Evolutionary conservation across 2,888 invertebrate species (phyloP).

Genomic region (Trissonchulus sp.): DNA sequence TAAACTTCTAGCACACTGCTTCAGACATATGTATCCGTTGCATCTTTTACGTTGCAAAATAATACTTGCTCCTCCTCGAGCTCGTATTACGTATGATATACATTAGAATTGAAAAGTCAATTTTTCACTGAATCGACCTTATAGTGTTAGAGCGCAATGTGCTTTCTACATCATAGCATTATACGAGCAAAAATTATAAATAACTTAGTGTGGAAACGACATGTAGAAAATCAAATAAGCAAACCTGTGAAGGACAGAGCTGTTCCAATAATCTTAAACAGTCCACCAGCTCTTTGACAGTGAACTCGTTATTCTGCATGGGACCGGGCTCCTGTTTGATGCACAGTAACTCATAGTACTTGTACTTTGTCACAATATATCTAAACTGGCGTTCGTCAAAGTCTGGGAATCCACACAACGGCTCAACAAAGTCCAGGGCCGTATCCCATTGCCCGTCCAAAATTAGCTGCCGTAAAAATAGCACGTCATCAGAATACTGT

Average conservation of each 20-base stretch:
- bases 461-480: conserved; percentile 86
- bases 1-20: too few species aligned
- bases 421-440: conserved; percentile 89
- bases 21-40: too few species aligned
- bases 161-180: too few species aligned
- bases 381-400: conserved; percentile 62
- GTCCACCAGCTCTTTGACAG: conserved; percentile 87
- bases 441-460: conserved; percentile 98
- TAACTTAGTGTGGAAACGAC: too few species aligned
- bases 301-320: conserved; percentile 70
- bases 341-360: conserved; percentile 80
- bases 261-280: conserved; percentile 81
- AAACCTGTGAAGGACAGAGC: conserved; percentile 66
- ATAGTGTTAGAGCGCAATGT: too few species aligned
- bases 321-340: conserved; percentile 74
- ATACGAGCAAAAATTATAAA: too few species aligned
- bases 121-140: too few species aligned
- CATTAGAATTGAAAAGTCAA: too few species aligned
- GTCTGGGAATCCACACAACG: conserved; percentile 65
- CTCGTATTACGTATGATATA: too few species aligned
- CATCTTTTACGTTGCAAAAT: too few species aligned
- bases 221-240: too few species aligned
- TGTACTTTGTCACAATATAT: conserved; percentile 29
- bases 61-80: too few species aligned
- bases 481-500: conserved; percentile 82